phyloP scores from a whole-genome alignment of 2,888 invertebrate species.

The Bugulina stolonifera region DNA sequence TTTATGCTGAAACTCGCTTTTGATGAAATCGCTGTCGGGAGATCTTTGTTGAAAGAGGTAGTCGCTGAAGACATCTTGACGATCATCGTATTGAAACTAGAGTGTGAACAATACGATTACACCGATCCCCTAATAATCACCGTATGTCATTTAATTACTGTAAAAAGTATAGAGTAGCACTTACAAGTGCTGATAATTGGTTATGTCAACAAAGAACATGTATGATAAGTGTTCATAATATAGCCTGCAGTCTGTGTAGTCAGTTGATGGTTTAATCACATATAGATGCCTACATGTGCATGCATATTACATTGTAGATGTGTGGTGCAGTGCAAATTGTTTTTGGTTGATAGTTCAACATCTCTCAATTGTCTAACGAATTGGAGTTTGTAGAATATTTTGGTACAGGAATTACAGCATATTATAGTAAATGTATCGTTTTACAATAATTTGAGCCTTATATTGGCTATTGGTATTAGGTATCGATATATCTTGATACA shows the following conservation, averaged over 20 bases:
- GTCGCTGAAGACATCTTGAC: neutral
- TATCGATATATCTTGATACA: no score
- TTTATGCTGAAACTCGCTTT: conserved; percentile 12
- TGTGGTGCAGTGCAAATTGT: no score
- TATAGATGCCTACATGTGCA: no score
- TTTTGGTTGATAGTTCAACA: no score
- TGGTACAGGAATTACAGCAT: no score
- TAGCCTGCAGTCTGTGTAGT: neutral
- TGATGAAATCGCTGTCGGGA: neutral
- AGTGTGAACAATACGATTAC: neutral
- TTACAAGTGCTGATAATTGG: conserved; percentile 20
- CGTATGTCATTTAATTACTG: conserved; percentile 23
- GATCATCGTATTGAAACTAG: neutral
- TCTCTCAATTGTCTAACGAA: no score
- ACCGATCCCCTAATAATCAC: conserved; percentile 20
- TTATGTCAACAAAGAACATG: conserved; percentile 20
- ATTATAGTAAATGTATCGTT: no score
- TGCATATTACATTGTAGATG: no score
- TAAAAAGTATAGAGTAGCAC: conserved; percentile 13
- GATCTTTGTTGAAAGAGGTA: neutral
- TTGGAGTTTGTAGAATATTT: no score
- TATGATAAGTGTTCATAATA: neutral
- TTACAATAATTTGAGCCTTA: no score
- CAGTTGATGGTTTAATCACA: no score
- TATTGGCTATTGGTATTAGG: no score